Base-by-base conservation (phyloP, 2,888 invertebrate genomes). In the Dendrolimus houi region DNA sequence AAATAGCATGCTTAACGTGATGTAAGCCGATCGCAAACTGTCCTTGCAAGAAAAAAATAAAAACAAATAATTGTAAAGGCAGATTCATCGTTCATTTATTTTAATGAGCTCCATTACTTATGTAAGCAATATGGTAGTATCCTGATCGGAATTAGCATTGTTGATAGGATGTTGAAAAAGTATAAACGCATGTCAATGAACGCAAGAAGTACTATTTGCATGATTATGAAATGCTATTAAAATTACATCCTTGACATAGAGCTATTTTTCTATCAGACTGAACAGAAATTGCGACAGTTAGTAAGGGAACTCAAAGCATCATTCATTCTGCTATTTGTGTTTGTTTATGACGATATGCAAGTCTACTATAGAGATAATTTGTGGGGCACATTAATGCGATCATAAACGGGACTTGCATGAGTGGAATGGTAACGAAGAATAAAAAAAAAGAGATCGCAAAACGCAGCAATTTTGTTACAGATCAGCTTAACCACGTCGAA, bases 401-500 rank as follows among this genome's bases (percentile, higher is more conserved):
- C 80, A 79, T 77, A 64, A 70, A 75, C 71, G 69, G 64, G 64
- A 63, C 65, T 66, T 81, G 86, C 85, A 87, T 87, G 89, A 84
- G 81, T 68, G 70, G 71, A 64, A 63, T 68, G 78, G 85, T 80
- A 72, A 63, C 62, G 69, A 70, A 68, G 71, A 74, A 69, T 70
- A 71, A 74, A 70, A 74, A 79, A 79, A 76, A 71, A 74, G 77
- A 83, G 84, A 87, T 85, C 88, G 90, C 90, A 88, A 82, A 89
- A 87, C 78, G 81, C 79, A 85, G 84, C 74, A 74, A 86, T 90
- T 89, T 85, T 90, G 89, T 90, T 90, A 78, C 90, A 90, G 90
- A 88, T 90, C 89, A 90, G 87, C 87, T 85, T 90, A 85, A 84
- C 90, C 81, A 90, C 90, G 81, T 90, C 90, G 87, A 90, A 90